Percentiles rank a stretch among this genome's conserved stretches.
These are phyloP conservation scores for Sceliomorpha sp. DNA, from an alignment of 2,888 invertebrate genomes.

Conservation along the genomic window DNA sequence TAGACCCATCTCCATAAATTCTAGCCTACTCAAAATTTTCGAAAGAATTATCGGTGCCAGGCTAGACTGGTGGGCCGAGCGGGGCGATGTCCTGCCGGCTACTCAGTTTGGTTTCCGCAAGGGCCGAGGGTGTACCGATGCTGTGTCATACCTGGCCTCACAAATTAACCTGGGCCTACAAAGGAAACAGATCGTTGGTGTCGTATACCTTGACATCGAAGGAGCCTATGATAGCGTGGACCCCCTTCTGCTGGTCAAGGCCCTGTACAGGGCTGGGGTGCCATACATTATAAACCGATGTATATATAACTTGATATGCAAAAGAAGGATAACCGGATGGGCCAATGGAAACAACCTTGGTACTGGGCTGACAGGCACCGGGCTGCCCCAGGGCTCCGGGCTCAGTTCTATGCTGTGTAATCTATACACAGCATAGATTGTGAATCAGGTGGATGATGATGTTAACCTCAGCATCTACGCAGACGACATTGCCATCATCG, in stretches of 20 bases:
- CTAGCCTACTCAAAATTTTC: neutral
- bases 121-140: neutral
- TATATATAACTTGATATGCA: neutral
- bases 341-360: neutral
- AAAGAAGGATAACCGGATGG: neutral
- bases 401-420: neutral
- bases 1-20: neutral
- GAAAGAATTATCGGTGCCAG: neutral
- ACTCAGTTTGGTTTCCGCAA: neutral
- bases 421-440: neutral
- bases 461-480: neutral
- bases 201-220: no score
- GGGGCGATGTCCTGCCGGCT: neutral
- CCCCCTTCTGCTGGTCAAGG: neutral
- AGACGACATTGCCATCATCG: neutral
- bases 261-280: neutral
- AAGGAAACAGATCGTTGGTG: neutral
- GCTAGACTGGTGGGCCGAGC: neutral
- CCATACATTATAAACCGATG: neutral
- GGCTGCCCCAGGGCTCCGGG: neutral
- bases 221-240: neutral
- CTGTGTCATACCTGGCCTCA: neutral
- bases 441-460: no score
- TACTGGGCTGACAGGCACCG: neutral
- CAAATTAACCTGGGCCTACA: neutral